Percentiles rank a stretch among this genome's conserved stretches.
phyloP scores from a whole-genome alignment of 2,113 vertebrate species.

The Oxygymnocypris stewartii region DNA sequence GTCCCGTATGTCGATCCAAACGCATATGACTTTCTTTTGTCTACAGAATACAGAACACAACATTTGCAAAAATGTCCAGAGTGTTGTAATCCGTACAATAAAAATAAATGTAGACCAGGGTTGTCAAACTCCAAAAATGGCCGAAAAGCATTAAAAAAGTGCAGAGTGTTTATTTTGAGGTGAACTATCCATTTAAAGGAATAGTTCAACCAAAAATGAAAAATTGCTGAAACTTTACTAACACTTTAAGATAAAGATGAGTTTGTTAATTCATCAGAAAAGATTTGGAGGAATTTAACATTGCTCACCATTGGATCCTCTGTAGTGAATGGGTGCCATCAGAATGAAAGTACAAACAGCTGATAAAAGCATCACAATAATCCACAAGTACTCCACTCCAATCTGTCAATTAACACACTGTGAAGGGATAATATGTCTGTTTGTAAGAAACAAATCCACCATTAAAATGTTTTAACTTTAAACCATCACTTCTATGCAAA shows the following conservation, averaged over 20 bases:
- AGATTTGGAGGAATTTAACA: no score
- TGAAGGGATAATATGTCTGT: background rate
- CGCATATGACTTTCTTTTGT: background rate
- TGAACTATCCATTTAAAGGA: no score
- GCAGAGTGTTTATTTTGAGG: background rate
- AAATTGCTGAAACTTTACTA: no score
- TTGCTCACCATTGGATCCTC: background rate
- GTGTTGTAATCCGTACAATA: background rate
- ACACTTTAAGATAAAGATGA: no score
- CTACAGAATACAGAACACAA: background rate
- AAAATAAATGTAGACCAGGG: background rate
- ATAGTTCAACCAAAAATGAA: no score
- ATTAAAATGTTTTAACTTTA: background rate
- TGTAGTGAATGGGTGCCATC: background rate
- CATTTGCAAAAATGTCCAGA: background rate
- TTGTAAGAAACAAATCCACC: background rate
- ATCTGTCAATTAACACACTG: background rate
- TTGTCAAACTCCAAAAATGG: background rate
- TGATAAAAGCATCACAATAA: background rate
- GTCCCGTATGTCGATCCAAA: background rate
- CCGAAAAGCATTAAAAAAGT: background rate
- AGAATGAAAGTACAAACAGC: background rate
- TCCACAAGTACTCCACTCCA: background rate
- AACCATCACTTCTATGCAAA: background rate
- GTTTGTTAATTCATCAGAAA: no score